phyloP scores from a whole-genome alignment of 2,888 invertebrate species.

The Lamellibrachia columna region DNA sequence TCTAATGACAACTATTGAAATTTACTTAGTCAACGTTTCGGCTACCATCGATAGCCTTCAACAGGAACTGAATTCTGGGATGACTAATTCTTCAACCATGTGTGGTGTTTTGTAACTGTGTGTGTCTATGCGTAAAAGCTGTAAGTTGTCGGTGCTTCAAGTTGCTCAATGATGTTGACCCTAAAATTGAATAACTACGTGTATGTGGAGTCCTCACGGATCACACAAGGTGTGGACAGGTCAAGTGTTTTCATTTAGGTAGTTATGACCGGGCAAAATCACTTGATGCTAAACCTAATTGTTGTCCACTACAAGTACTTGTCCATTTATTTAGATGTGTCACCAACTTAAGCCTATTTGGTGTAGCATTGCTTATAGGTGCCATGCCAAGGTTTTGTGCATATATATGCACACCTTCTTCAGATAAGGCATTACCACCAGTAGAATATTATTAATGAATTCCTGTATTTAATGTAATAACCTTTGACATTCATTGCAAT shows the following conservation, averaged over 20 bases:
- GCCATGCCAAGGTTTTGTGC: neutral
- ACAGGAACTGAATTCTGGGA: too few species aligned
- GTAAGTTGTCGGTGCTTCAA: neutral
- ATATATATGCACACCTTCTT: neutral
- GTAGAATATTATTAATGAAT: neutral
- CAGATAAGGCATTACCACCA: neutral
- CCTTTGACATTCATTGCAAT: neutral
- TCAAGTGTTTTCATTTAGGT: neutral
- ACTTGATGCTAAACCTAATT: neutral
- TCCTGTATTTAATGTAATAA: neutral
- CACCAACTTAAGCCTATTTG: constrained; percentile 8
- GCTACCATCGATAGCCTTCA: too few species aligned
- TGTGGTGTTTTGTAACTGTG: neutral
- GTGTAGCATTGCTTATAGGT: neutral
- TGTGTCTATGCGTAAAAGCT: neutral
- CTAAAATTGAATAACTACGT: neutral
- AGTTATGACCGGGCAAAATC: neutral
- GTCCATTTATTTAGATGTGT: neutral
- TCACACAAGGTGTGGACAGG: neutral
- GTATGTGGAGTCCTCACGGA: neutral
- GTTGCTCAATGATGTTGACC: neutral
- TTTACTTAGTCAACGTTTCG: too few species aligned
- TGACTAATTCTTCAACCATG: neutral
- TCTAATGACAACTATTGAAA: too few species aligned
- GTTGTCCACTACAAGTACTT: neutral